phyloP scores from a whole-genome alignment of 2,888 invertebrate species.

The Rhorus exstirpatorius region DNA sequence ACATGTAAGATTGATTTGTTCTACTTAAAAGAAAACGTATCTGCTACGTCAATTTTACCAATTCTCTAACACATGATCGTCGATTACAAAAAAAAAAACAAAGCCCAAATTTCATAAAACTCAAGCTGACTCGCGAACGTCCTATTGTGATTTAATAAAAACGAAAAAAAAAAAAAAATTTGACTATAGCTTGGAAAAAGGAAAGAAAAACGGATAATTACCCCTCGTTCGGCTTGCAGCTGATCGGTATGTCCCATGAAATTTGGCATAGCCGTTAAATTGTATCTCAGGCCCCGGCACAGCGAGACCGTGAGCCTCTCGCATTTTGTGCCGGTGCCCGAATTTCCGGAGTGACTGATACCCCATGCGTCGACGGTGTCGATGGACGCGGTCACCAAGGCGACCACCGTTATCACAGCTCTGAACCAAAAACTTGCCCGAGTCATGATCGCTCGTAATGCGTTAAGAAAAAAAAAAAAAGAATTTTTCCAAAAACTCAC shows the following conservation, averaged over 20 bases:
- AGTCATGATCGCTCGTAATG: slow-evolving; percentile 27
- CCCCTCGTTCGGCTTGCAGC: slow-evolving; percentile 93
- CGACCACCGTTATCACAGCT: slow-evolving; percentile 76
- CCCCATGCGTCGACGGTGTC: slow-evolving; percentile 77
- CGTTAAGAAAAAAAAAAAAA: neutral
- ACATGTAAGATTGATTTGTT: too few species aligned
- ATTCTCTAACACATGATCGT: too few species aligned
- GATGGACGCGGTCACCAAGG: slow-evolving; percentile 68
- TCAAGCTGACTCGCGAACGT: too few species aligned
- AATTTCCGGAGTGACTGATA: slow-evolving; percentile 86
- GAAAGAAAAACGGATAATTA: slow-evolving; percentile 85
- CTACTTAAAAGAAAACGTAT: too few species aligned
- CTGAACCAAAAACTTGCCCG: slow-evolving; percentile 79
- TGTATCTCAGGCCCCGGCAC: slow-evolving; percentile 94
- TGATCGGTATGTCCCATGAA: slow-evolving; percentile 93
- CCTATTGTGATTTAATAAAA: too few species aligned
- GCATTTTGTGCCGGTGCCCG: slow-evolving; percentile 88
- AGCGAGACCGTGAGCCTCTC: slow-evolving; percentile 92
- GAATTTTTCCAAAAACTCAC: neutral
- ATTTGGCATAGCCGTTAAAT: slow-evolving; percentile 95
- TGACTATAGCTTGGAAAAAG: neutral
- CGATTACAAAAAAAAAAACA: too few species aligned
- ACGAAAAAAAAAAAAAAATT: neutral
- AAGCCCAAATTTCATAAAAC: too few species aligned
- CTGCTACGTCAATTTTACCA: too few species aligned